Evolutionary conservation across 2,113 vertebrate genomes (phyloP).

Genomic region (Xenopus borealis): DNA sequence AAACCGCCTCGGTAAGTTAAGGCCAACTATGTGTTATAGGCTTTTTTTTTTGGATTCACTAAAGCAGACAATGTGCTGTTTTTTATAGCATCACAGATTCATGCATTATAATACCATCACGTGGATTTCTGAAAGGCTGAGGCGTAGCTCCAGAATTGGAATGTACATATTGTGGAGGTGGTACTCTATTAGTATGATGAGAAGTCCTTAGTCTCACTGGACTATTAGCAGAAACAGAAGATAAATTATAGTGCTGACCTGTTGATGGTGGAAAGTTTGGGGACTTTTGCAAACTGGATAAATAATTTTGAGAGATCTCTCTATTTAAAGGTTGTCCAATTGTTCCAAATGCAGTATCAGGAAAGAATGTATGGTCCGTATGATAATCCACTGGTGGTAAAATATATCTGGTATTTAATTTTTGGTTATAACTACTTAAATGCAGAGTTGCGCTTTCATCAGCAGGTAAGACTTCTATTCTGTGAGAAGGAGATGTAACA

Average conservation of each 20-base stretch:
- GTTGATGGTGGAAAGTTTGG: constrained; percentile 73
- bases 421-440: constrained; percentile 66
- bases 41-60: constrained; percentile 37
- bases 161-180: constrained; percentile 66
- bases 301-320: constrained; percentile 57
- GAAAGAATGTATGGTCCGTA: constrained; percentile 64
- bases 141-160: constrained; percentile 64
- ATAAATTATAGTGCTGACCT: constrained; percentile 72
- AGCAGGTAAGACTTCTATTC: constrained; percentile 61
- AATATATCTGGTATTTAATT: constrained; percentile 59
- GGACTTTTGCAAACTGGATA: constrained; percentile 72
- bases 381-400: constrained; percentile 68
- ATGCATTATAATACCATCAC: constrained; percentile 81
- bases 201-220: constrained; percentile 72
- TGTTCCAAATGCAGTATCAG: constrained; percentile 54
- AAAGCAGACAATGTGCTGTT: constrained; percentile 16
- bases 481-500: constrained; percentile 54
- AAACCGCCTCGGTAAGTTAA: constrained; percentile 55
- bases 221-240: constrained; percentile 62
- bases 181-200: constrained; percentile 64
- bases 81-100: constrained; percentile 90
- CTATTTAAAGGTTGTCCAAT: constrained; percentile 64
- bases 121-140: constrained; percentile 80
- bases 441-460: constrained; percentile 49
- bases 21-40: constrained; percentile 35